A percentile compares a stretch with the other conserved stretches of the same genome.
These are phyloP conservation scores for Plectropomus leopardus DNA, from an alignment of 2,113 vertebrate species.

Conservation along the genomic window DNA sequence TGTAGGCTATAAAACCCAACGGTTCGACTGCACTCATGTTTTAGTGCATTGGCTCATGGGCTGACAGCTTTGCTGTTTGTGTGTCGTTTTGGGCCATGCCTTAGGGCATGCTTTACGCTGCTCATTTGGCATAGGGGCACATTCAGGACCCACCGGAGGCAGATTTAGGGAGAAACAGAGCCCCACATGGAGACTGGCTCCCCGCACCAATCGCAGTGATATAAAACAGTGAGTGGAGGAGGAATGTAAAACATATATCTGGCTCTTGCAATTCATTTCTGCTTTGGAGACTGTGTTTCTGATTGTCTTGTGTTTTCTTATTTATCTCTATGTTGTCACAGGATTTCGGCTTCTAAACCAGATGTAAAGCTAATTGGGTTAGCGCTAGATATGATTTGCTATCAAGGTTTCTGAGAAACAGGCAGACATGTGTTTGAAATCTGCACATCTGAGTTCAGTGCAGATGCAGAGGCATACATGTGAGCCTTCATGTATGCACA, in stretches of 20 bases:
- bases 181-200: constrained; percentile 43
- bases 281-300: constrained; percentile 36
- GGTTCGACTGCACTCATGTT: constrained; percentile 77
- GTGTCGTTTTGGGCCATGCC: constrained; percentile 68
- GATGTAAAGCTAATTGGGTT: constrained; percentile 68
- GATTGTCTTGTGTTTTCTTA: constrained; percentile 24
- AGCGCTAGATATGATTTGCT: constrained; percentile 52
- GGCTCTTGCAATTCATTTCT: constrained; percentile 15
- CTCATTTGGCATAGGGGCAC: constrained; percentile 76
- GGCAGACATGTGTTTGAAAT: constrained; percentile 70
- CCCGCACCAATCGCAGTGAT: constrained; percentile 50
- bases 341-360: constrained; percentile 35
- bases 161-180: constrained; percentile 66
- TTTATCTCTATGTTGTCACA: constrained; percentile 37
- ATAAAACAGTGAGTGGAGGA: constrained; percentile 57
- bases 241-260: constrained; percentile 50
- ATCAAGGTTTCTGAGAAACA: constrained; percentile 57
- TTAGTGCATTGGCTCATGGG: constrained; percentile 80
- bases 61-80: constrained; percentile 80
- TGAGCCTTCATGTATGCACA: constrained; percentile 47
- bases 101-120: constrained; percentile 71
- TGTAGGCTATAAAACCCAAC: constrained; percentile 82
- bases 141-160: constrained; percentile 68
- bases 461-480: constrained; percentile 49
- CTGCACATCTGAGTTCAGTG: constrained; percentile 63